These are phyloP conservation scores for Neopipo cinnamomea DNA, from an alignment of 2,113 vertebrate species.

Conservation along the genomic window DNA sequence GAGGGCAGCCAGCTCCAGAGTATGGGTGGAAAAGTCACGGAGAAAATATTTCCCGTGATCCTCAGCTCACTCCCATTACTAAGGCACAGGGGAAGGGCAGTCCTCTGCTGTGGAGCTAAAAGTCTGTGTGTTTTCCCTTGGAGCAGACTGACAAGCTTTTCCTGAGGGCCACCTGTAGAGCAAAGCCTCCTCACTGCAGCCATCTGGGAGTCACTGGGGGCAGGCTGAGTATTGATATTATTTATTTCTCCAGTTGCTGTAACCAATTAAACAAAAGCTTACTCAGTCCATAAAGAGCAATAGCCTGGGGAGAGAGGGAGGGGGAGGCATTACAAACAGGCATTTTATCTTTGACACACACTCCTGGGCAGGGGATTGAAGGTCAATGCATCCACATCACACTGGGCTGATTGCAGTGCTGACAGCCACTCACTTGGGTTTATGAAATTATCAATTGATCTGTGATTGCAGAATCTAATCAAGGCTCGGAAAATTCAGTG, in stretches of 20 bases:
- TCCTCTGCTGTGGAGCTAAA: not conserved
- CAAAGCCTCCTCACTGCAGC: not conserved
- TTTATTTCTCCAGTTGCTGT: slow-evolving; percentile 37
- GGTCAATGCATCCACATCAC: slow-evolving; percentile 11
- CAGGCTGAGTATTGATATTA: not conserved
- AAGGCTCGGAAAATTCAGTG: not conserved
- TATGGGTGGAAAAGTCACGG: not conserved
- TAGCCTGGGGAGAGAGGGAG: slow-evolving; percentile 23
- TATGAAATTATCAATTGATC: slow-evolving; percentile 65
- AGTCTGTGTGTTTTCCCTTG: not conserved
- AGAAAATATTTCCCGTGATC: not conserved
- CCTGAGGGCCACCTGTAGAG: not conserved
- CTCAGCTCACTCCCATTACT: not conserved
- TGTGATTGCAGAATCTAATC: slow-evolving; percentile 52
- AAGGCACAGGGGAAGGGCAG: not conserved
- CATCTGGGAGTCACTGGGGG: not conserved
- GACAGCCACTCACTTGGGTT: slow-evolving; percentile 52
- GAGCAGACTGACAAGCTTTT: not conserved
- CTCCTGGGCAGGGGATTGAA: slow-evolving; percentile 21
- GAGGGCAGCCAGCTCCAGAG: not conserved
- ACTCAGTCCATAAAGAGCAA: slow-evolving; percentile 29
- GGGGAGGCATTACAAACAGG: not conserved
- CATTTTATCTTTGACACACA: slow-evolving; percentile 36
- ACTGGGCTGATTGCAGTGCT: slow-evolving; percentile 37
- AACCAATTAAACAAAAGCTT: slow-evolving; percentile 30